Evolutionary conservation across 2,113 vertebrate species (phyloP).

Genomic region (Apodemus sylvaticus): DNA sequence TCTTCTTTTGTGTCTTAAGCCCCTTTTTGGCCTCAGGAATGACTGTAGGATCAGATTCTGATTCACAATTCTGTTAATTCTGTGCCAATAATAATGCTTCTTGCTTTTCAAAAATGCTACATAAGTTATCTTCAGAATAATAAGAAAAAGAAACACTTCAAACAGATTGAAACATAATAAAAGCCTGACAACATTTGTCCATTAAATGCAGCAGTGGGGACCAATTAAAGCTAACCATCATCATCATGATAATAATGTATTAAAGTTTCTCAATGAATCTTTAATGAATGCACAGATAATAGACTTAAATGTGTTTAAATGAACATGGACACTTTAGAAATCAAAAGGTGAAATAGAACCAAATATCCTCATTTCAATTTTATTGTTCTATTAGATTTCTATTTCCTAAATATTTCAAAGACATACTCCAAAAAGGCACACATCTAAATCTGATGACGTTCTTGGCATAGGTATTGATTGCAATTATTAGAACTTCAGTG

Average conservation of each 20-base stretch:
- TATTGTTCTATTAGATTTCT: conserved; percentile 18
- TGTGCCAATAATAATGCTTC: conserved; percentile 14
- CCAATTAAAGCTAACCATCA: conserved; percentile 42
- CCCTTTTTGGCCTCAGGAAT: background rate
- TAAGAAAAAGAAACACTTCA: conserved; percentile 4
- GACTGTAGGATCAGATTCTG: background rate
- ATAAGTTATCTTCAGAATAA: conserved; percentile 38
- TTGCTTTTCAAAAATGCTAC: background rate
- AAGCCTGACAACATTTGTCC: conserved; percentile 29
- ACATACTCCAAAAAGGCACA: background rate
- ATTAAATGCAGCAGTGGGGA: conserved; percentile 2
- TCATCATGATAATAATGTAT: conserved; percentile 38
- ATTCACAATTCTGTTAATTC: background rate
- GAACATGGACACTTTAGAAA: conserved; percentile 36
- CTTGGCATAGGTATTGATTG: background rate
- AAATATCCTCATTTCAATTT: background rate
- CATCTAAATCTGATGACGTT: background rate
- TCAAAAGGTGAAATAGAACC: conserved; percentile 41
- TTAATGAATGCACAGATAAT: conserved; percentile 31
- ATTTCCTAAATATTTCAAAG: conserved; percentile 39
- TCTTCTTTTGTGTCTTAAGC: background rate
- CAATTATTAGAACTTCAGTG: conserved; percentile 26
- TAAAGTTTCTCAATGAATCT: conserved; percentile 26
- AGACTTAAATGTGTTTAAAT: conserved; percentile 48
- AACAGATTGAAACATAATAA: conserved; percentile 35